Conservation (phyloP, 2,113 vertebrate species). For the Oophaga pumilio region DNA sequence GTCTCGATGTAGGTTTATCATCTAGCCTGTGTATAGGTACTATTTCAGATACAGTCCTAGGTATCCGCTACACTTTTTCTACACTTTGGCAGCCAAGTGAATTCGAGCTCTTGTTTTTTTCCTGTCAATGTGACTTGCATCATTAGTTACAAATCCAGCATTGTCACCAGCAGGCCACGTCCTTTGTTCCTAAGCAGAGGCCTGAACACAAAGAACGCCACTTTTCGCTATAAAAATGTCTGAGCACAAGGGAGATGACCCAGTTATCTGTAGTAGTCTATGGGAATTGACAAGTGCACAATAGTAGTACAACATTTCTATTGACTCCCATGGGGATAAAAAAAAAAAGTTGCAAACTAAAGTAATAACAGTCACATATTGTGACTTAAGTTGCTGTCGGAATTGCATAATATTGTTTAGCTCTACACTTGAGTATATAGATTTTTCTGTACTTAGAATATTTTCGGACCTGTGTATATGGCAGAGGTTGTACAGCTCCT, state of each 20-base stretch:
- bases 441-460: not conserved
- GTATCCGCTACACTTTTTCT: too few species aligned
- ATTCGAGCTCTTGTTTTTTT: not conserved
- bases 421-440: not conserved
- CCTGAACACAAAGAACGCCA: not conserved
- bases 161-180: not conserved
- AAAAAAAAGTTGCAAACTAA: not conserved
- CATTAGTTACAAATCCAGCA: not conserved
- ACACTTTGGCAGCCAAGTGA: too few species aligned
- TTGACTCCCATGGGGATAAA: slow-evolving; percentile 13
- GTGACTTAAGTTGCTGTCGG: not conserved
- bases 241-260: not conserved
- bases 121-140: not conserved
- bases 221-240: not conserved
- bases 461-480: not conserved
- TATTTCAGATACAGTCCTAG: too few species aligned
- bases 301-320: not conserved
- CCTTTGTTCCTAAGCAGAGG: not conserved
- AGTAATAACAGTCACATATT: not conserved
- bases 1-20: too few species aligned
- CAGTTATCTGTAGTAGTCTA: not conserved
- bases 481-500: not conserved
- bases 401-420: not conserved
- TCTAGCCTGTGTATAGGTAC: too few species aligned
- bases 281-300: not conserved